Evolutionary conservation across 2,113 vertebrate species (phyloP).

Genomic region (Dendrocopos noguchii): DNA sequence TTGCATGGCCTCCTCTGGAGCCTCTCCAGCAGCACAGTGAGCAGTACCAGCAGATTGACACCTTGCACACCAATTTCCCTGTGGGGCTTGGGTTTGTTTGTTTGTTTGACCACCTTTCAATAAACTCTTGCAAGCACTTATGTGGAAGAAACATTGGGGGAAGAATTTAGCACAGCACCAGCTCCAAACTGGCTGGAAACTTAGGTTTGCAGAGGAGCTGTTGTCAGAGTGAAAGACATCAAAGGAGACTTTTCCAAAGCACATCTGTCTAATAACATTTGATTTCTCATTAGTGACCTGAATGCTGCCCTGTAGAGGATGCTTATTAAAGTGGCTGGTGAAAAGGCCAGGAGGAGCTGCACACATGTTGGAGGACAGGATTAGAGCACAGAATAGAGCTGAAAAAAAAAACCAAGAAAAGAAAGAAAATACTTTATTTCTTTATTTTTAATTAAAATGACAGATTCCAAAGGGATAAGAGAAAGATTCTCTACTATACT

Average conservation of each 20-base stretch:
- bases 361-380: not conserved
- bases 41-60: slow-evolving; percentile 43
- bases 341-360: not conserved
- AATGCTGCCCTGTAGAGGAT: not conserved
- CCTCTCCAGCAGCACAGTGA: slow-evolving; percentile 36
- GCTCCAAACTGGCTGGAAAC: not conserved
- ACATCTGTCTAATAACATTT: not conserved
- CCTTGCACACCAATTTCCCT: not conserved
- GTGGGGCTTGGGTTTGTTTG: too few relatives aligned
- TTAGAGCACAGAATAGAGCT: not conserved
- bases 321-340: not conserved
- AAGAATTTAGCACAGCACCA: not conserved
- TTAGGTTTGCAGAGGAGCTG: not conserved
- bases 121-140: not conserved
- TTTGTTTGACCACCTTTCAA: not conserved
- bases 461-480: not conserved
- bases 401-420: not conserved
- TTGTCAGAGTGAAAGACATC: not conserved
- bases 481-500: not conserved
- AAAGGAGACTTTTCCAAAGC: not conserved
- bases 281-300: slow-evolving; percentile 8
- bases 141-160: not conserved
- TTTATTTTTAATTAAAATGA: not conserved
- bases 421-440: too few relatives aligned
- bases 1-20: too few relatives aligned